phyloP scores from a whole-genome alignment of 2,113 vertebrate species.

The Spheniscus mendiculus region DNA sequence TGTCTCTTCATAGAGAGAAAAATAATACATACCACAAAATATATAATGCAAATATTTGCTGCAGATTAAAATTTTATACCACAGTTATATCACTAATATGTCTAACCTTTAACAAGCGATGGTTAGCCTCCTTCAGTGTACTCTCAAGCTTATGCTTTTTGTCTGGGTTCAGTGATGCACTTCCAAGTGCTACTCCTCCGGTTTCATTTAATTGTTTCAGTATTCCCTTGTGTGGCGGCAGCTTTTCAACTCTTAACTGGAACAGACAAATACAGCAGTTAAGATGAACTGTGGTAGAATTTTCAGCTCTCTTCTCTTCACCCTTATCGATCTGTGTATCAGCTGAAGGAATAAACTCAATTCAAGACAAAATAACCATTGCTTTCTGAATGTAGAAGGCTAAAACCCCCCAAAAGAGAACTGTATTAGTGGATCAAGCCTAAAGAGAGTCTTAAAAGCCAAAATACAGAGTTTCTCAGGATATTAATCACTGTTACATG shows the following conservation, averaged over 20 bases:
- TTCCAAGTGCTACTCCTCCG: constrained; percentile 74
- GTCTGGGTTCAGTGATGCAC: constrained; percentile 81
- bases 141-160: constrained; percentile 82
- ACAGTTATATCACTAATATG: not conserved
- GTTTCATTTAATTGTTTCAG: constrained; percentile 87
- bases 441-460: not conserved
- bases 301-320: constrained; percentile 63
- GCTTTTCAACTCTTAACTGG: constrained; percentile 83
- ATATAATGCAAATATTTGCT: not conserved
- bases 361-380: constrained; percentile 43
- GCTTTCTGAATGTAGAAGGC: not conserved
- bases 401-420: not conserved
- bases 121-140: constrained; percentile 84
- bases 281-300: constrained; percentile 70
- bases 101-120: constrained; percentile 88
- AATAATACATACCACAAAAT: not conserved
- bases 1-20: not conserved
- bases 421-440: not conserved
- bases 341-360: constrained; percentile 54
- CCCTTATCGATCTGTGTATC: constrained; percentile 66
- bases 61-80: constrained; percentile 32
- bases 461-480: not conserved
- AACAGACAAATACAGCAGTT: constrained; percentile 73
- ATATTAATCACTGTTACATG: not conserved
- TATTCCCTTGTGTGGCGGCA: constrained; percentile 80